Evolutionary conservation across 2,797 vertebrate genomes (phyloP).

Genomic region (Buceros bicornis): DNA sequence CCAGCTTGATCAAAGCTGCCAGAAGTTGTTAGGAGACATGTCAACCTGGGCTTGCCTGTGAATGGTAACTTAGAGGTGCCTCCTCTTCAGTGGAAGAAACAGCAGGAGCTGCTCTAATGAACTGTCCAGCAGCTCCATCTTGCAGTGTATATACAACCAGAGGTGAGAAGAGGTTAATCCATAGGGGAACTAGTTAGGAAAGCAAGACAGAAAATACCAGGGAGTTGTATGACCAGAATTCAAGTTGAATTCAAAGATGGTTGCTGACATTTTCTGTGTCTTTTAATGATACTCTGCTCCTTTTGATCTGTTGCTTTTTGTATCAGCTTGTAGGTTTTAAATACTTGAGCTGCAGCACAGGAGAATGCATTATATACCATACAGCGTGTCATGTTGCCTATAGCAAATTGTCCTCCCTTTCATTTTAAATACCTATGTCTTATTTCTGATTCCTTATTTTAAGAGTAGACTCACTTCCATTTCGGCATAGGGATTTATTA

Average conservation of each 20-base stretch:
- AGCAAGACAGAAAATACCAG: neutral
- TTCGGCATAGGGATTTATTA: neutral
- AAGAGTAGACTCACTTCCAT: conserved; percentile 24
- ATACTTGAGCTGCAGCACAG: neutral
- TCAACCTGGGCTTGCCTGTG: conserved; percentile 22
- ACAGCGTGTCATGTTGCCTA: neutral
- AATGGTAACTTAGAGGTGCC: conserved; percentile 1
- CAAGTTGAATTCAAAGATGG: neutral
- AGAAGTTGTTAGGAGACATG: conserved; percentile 28
- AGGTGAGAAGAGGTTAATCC: conserved; percentile 79
- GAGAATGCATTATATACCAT: neutral
- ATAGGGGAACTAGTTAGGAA: conserved; percentile 37
- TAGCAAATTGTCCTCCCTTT: neutral
- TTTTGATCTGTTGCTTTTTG: neutral
- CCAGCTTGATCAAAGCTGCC: conserved; percentile 55
- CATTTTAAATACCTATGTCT: neutral
- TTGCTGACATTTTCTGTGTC: neutral
- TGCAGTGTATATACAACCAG: conserved; percentile 63
- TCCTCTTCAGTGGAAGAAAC: conserved; percentile 52
- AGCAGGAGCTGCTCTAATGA: conserved; percentile 72
- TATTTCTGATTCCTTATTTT: conserved; percentile 47
- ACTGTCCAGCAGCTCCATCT: conserved; percentile 45
- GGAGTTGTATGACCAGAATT: neutral
- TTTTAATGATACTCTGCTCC: neutral
- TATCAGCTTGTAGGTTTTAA: neutral